Percentiles rank a stretch among this genome's conserved stretches.
Conservation (phyloP, 2,113 vertebrate genomes). For the Rhineura floridana region DNA sequence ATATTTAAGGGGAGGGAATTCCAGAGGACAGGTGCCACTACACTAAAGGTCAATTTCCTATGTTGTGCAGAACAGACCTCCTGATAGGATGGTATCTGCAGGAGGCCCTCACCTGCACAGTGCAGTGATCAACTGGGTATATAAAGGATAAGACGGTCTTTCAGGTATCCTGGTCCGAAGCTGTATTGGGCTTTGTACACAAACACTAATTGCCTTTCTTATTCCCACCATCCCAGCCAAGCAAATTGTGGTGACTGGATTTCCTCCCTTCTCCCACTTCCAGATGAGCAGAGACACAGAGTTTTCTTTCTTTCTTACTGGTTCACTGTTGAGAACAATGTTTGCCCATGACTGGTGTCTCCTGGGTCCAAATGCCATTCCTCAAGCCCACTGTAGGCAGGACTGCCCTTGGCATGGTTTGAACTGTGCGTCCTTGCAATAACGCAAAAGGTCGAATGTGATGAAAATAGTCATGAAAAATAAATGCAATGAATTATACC, state of each 20-base stretch:
- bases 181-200: too few species aligned
- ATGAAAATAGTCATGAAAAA: slow-evolving; percentile 37
- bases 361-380: neutral
- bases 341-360: neutral
- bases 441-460: neutral
- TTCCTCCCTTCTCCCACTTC: neutral
- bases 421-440: neutral
- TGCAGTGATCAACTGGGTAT: too few species aligned
- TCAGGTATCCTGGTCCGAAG: too few species aligned
- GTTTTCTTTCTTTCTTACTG: neutral
- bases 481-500: slow-evolving; percentile 11
- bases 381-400: neutral
- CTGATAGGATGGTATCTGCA: too few species aligned
- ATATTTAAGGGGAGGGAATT: too few species aligned
- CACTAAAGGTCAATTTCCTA: too few species aligned
- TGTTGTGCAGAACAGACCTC: too few species aligned
- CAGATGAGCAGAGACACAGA: neutral
- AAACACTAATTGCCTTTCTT: too few species aligned
- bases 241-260: too few species aligned
- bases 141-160: too few species aligned
- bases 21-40: too few species aligned
- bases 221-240: neutral
- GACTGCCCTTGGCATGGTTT: neutral
- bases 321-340: neutral
- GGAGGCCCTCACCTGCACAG: too few species aligned